These are phyloP conservation scores for Neoitamus cyanurus DNA, from an alignment of 2,888 invertebrate genomes.

Conservation along the genomic window DNA sequence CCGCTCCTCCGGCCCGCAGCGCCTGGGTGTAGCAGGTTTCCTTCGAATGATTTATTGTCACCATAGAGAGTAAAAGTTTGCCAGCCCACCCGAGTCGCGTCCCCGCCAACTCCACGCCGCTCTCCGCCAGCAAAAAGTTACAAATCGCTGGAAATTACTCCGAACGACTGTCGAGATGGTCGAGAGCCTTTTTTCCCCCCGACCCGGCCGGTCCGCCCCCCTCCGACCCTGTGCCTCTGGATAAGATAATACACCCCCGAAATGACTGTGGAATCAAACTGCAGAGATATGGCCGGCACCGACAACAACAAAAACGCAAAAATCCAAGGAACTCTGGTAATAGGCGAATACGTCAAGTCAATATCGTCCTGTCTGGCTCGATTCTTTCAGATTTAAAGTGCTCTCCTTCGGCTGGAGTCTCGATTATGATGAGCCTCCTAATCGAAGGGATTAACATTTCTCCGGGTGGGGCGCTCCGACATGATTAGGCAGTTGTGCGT, in stretches of 20 bases:
- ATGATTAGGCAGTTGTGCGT: conserved; percentile 24
- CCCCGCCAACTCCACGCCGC: not conserved
- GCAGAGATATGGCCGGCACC: conserved; percentile 9
- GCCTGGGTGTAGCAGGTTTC: conserved; percentile 42
- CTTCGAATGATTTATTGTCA: conserved; percentile 52
- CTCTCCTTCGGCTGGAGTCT: not conserved
- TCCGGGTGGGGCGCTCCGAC: not conserved
- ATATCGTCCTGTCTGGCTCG: conserved; percentile 32
- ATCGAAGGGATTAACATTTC: conserved; percentile 41
- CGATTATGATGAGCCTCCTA: conserved; percentile 40
- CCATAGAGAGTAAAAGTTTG: conserved; percentile 52
- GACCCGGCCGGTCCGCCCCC: not conserved
- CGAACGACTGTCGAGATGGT: conserved; percentile 49
- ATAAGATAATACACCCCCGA: conserved; percentile 40
- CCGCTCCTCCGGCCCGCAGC: not conserved
- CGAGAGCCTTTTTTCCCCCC: conserved; percentile 39
- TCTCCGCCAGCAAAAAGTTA: conserved; percentile 47
- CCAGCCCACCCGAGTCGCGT: conserved; percentile 12
- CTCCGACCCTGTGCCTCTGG: not conserved
- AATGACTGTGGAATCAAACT: conserved; percentile 33
- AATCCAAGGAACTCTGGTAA: conserved; percentile 32
- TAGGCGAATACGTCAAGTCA: conserved; percentile 40
- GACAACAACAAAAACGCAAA: conserved; percentile 5
- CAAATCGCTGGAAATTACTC: conserved; percentile 52
- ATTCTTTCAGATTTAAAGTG: conserved; percentile 37